Base-by-base conservation (phyloP, 2,113 vertebrate species). In the Pedionomus torquatus region DNA sequence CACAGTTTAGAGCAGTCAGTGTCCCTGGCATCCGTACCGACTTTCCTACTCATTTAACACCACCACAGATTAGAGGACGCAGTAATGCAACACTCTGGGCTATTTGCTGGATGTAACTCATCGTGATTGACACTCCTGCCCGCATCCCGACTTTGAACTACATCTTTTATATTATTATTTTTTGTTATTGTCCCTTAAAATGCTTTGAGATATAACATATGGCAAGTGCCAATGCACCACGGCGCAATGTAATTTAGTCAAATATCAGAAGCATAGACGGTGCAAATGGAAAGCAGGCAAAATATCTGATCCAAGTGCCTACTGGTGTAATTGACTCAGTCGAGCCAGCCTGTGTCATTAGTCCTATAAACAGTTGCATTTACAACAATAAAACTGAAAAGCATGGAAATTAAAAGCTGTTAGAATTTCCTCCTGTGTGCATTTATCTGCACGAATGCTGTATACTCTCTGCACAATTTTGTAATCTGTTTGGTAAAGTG, bases 331-430 rank as follows among this genome's bases (percentile, higher is more conserved):
- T 98, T 97, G 98, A 96, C 97, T 98, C 94, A 80, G 94, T 82
- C 74, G 94, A 98, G 98, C 98, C 98, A 98, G 97, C 95, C 97
- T 70, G 88, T 97, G 96, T 98, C 97, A 97, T 98, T 98, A 98
- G 98, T 96, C 97, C 98, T 96, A 95, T 97, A 98, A 98, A 98
- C 95, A 97, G 97, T 98, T 98, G 97, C 97, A 97, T 98, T 98
- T 98, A 98, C 98, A 98, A 98, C 98, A 98, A 97, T 98, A 98
- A 98, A 98, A 98, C 96, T 97, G 97, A 98, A 98, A 98, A 98
- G 98, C 98, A 98, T 98, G 98, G 97, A 98, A 98, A 98, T 98
- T 98, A 98, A 98, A 98, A 98, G 98, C 98, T 97, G 98, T 98
- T 98, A 97, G 97, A 93, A 97, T 98, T 98, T 97, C 92, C 98